Base-by-base conservation (phyloP, 1,140 invertebrate species). In the Ephestia elutella region DNA sequence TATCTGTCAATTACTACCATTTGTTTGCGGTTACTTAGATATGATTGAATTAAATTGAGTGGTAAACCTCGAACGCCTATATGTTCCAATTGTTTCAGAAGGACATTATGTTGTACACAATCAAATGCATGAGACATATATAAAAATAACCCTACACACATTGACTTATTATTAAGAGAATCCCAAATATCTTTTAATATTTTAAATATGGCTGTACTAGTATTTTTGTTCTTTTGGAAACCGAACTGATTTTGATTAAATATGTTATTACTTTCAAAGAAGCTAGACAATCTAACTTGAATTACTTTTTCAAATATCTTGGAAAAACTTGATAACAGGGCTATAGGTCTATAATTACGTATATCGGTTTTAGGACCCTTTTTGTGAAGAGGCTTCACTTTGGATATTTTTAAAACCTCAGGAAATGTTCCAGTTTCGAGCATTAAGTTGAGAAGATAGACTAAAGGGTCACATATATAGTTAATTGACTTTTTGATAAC, bases 271-370 rank as follows among this genome's bases (percentile, higher is more conserved):
- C 3, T 15, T 44, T 44, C 38, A 15, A 44, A 44, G 10, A 44
- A 44, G n/a, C 10, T 3, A 4, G 11, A 44, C n/a, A 44, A 9
- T 44, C 38, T 44, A 2, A 44, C 11, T 3, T 44, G 10, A 44
- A 44, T 44, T 10, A 44, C 38, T 15, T 44, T 44, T 44, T 44
- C 38, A 44, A 44, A 44, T 44, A 44, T 44, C 10, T 44, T 44
- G 2, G 2, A 44, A 44, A 44, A 44, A n/a, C 11, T 4, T 44
- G 38, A 15, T 10, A 44, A 15, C 2, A 44, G 15, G 10, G 38
- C 2, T 4, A 44, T 44, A 3, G 38, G 38, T 10, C 38, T 44
- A 9, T 44, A 44, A 44, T 44, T 15, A 10, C 2, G 2, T 4
- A 44, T 15, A 44, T 25, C 21, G 21, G 2, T 25, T 25, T 25